Base-by-base conservation (phyloP, 2,797 vertebrate genomes). In the Rhinatrema bivittatum region DNA sequence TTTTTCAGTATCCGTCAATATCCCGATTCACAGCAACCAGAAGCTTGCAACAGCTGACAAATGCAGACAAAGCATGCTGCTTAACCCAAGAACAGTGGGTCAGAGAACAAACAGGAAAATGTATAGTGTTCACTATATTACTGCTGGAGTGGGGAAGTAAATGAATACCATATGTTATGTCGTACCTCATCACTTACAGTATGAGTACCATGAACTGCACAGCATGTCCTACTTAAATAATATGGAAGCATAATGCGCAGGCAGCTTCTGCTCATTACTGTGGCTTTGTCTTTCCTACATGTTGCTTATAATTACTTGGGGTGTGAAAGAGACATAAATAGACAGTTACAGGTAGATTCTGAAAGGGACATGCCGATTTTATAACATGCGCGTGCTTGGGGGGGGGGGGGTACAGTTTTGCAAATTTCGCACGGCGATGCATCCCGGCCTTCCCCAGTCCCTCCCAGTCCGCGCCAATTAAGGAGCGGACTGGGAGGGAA, bases 51-150 rank as follows among this genome's bases (percentile, higher is more conserved):
- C 72, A 62, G 65, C 71, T 80, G 76, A 79, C 72, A 79, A 76
- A 70, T 79, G 72, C 69, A 73, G 66, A 76, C 70, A 77, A 77
- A 78, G 72, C 71, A 74, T 50, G 49, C 71, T 79, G 70, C 74
- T 84, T 84, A 82, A 81, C 78, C 76, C 65, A 46, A 50, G 70
- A 79, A 80, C 70, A 71, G 62, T 60, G 68, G 74, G 77, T 76
- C 76, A 79, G 68, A 66, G 66, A 75, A 79, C 63, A 72, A 81
- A 72, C 75, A 81, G 62, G 72, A 72, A 74, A 78, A 84, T 77
- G 68, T 77, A 84, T 82, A 53, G 67, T 60, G 54, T 50, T 62
- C 32, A 5, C 74, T 76, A 51, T 74, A 68, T 78, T 79, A 76
- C 70, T 70, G 56, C 16, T 25, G 62, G 59, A 72, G 65, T 23